Conservation (phyloP, 2,113 vertebrate genomes). For the Nipponia nippon region DNA sequence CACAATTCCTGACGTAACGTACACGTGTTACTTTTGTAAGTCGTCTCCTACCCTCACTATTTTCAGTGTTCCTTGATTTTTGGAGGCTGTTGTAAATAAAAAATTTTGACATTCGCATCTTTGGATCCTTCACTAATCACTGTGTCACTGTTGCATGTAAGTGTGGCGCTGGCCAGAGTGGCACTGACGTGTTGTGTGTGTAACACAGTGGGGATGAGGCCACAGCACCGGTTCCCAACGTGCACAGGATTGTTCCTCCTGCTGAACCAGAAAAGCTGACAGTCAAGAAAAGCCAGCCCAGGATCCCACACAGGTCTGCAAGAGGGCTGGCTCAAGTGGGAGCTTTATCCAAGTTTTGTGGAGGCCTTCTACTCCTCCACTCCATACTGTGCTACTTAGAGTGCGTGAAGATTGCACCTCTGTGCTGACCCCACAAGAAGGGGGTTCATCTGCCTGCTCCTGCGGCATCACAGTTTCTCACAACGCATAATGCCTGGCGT, state of each 20-base stretch:
- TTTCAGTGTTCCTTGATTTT: slow-evolving; percentile 50
- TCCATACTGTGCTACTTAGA: neutral
- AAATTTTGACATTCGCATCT: slow-evolving; percentile 51
- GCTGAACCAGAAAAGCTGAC: neutral
- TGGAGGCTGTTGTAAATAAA: slow-evolving; percentile 69
- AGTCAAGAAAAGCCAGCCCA: neutral
- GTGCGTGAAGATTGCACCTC: neutral
- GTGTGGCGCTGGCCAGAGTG: accelerated
- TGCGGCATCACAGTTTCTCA: accelerated
- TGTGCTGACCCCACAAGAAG: accelerated
- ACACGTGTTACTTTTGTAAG: slow-evolving; percentile 20
- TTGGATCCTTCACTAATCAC: neutral
- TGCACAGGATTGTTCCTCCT: neutral
- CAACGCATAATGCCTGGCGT: accelerated
- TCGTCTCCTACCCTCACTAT: slow-evolving; percentile 31
- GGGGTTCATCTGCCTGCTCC: neutral
- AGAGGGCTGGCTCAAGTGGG: neutral
- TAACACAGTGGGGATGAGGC: neutral
- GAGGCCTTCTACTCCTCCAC: neutral
- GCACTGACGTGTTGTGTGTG: neutral
- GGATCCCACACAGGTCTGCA: neutral
- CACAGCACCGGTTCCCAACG: accelerated
- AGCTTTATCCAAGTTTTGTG: neutral
- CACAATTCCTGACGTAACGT: slow-evolving; percentile 37
- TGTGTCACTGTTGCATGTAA: accelerated